phyloP scores from a whole-genome alignment of 2,797 vertebrate genomes.

The Pampus argenteus region DNA sequence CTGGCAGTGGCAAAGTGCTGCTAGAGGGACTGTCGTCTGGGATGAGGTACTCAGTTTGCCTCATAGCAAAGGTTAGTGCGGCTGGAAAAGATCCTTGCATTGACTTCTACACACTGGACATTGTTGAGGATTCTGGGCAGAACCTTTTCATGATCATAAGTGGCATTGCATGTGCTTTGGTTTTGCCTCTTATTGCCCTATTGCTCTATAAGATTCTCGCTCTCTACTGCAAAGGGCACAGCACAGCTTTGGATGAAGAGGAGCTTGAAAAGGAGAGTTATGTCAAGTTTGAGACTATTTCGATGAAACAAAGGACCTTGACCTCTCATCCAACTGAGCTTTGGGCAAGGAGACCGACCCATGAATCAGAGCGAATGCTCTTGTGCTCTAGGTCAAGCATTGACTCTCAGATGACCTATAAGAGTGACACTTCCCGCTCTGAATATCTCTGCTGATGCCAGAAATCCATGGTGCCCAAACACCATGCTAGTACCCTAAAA shows the following conservation, averaged over 20 bases:
- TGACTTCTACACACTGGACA: constrained; percentile 89
- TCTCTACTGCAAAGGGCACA: constrained; percentile 84
- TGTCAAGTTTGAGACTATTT: constrained; percentile 94
- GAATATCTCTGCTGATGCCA: constrained; percentile 88
- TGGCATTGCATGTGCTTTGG: constrained; percentile 85
- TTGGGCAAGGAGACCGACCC: constrained; percentile 89
- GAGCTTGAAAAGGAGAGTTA: constrained; percentile 95
- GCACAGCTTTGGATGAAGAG: constrained; percentile 77
- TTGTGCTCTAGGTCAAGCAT: constrained; percentile 93
- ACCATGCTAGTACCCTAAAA: constrained; percentile 30
- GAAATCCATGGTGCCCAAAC: constrained; percentile 16
- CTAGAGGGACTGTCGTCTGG: constrained; percentile 89
- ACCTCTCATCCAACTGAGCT: constrained; percentile 84
- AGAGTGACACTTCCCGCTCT: constrained; percentile 88
- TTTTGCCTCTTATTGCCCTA: constrained; percentile 89
- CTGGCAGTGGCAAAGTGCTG: constrained; percentile 89
- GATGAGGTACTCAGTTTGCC: constrained; percentile 91
- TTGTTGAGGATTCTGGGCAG: constrained; percentile 65
- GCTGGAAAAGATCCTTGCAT: constrained; percentile 91
- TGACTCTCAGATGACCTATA: constrained; percentile 93
- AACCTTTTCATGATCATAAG: constrained; percentile 85
- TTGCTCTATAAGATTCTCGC: constrained; percentile 93
- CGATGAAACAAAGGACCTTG: constrained; percentile 88
- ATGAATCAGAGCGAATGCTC: constrained; percentile 91
- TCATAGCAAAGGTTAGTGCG: constrained; percentile 85